A percentile compares a stretch with the other conserved stretches of the same genome.
Evolutionary conservation across 1,140 invertebrate species (phyloP).

Genomic region (Trichonephila clavata): DNA sequence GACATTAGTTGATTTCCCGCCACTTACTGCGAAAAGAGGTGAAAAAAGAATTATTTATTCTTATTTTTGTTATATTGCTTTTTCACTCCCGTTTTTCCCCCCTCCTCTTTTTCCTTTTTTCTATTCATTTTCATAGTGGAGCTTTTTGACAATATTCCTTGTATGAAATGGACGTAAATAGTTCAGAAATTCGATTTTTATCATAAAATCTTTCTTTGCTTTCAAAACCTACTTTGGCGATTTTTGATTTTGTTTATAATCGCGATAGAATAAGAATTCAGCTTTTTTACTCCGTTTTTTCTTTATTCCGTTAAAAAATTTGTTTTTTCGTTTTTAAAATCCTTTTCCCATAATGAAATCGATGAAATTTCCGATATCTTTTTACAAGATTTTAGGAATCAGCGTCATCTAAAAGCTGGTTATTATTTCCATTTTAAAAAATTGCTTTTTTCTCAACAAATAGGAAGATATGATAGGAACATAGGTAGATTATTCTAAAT

Average conservation of each 20-base stretch:
- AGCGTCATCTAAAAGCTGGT: background rate
- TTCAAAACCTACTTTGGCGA: background rate
- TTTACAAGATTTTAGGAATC: background rate
- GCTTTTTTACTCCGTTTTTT: background rate
- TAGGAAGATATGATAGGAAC: too few relatives aligned
- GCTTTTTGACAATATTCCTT: background rate
- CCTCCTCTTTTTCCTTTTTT: background rate
- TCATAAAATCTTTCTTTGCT: background rate
- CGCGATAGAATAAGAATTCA: background rate
- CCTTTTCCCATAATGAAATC: background rate
- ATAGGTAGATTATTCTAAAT: too few relatives aligned
- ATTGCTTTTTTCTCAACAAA: background rate
- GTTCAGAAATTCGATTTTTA: constrained; percentile 46
- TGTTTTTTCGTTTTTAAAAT: background rate
- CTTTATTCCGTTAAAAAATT: background rate
- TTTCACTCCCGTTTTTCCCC: background rate
- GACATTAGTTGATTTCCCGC: constrained; percentile 42
- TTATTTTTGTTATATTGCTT: background rate
- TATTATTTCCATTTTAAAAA: background rate
- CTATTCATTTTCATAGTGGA: background rate
- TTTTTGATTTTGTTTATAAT: background rate
- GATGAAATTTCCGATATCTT: background rate
- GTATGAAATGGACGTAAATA: constrained; percentile 10
- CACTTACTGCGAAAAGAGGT: constrained; percentile 11
- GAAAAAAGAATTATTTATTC: background rate